A percentile compares a stretch with the other conserved stretches of the same genome.
phyloP scores from a whole-genome alignment of 2,888 invertebrate species.

The Ectemnius cavifrons region DNA sequence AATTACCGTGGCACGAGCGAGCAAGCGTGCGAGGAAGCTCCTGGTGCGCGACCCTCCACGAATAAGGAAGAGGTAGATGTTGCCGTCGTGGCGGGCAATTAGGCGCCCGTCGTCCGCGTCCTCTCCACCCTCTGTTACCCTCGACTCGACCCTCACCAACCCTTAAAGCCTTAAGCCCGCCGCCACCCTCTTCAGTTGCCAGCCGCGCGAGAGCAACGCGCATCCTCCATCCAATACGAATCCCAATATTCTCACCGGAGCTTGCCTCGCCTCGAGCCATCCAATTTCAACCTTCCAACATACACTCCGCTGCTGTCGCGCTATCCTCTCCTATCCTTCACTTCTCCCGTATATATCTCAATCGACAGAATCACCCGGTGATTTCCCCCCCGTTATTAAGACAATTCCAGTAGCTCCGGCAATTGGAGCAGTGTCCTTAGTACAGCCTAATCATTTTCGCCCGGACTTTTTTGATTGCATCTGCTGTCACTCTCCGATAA shows the following conservation, averaged over 20 bases:
- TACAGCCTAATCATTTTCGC: too few species aligned
- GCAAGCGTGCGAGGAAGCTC: conserved; percentile 59
- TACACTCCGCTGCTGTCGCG: conserved; percentile 6
- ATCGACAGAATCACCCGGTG: too few species aligned
- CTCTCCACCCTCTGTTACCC: conserved; percentile 23
- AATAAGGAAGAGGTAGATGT: conserved; percentile 48
- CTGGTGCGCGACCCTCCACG: conserved; percentile 50
- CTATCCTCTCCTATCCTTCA: conserved; percentile 17
- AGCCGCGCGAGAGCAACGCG: conserved; percentile 5
- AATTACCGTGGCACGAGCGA: conserved; percentile 69
- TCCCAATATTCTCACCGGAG: background rate
- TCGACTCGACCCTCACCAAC: background rate
- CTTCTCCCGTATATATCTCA: background rate
- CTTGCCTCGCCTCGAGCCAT: conserved; percentile 9
- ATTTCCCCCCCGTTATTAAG: too few species aligned
- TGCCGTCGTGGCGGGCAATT: conserved; percentile 66
- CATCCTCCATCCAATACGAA: conserved; percentile 18
- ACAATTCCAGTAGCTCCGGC: too few species aligned
- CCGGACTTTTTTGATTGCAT: too few species aligned
- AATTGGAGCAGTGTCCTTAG: too few species aligned
- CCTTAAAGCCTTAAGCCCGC: background rate
- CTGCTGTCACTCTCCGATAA: too few species aligned
- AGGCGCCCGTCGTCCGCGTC: conserved; percentile 67
- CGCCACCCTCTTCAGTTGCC: background rate
- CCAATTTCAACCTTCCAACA: conserved; percentile 2